Evolutionary conservation across 2,888 invertebrate genomes (phyloP).

Genomic region (Catocala sponsa): DNA sequence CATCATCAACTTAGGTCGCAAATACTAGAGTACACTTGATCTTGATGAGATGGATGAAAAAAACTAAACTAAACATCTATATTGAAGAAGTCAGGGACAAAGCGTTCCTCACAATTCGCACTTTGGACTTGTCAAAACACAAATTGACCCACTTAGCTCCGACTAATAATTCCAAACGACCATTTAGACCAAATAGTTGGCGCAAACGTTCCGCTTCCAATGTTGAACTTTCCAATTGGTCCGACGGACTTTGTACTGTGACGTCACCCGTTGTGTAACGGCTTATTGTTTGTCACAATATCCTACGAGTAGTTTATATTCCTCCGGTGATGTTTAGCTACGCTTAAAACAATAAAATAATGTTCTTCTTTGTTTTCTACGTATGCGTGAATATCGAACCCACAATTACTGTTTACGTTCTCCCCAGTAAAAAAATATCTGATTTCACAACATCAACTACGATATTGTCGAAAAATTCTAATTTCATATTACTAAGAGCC

Average conservation of each 20-base stretch:
- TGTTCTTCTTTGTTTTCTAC: neutral
- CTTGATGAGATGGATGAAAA: too few relatives aligned
- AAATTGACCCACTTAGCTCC: slow-evolving; percentile 43
- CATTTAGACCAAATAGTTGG: slow-evolving; percentile 49
- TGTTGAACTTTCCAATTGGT: slow-evolving; percentile 76
- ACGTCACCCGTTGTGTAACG: slow-evolving; percentile 64
- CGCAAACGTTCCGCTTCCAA: slow-evolving; percentile 49
- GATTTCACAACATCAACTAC: too few relatives aligned
- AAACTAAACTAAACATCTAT: too few relatives aligned
- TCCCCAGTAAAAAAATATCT: too few relatives aligned
- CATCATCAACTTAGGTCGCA: too few relatives aligned
- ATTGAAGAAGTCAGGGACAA: slow-evolving; percentile 1
- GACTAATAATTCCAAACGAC: slow-evolving; percentile 42
- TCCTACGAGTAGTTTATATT: slow-evolving; percentile 51
- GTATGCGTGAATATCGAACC: neutral
- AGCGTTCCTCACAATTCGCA: slow-evolving; percentile 13
- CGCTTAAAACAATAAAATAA: slow-evolving; percentile 14
- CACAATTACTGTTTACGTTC: neutral
- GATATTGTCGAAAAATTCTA: too few relatives aligned
- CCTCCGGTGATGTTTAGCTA: slow-evolving; percentile 40
- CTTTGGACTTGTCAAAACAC: slow-evolving; percentile 32
- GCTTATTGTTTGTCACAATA: slow-evolving; percentile 67
- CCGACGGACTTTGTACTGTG: slow-evolving; percentile 69
- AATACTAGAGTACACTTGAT: too few relatives aligned
- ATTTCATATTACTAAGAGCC: neutral